Conservation (phyloP, 2,113 vertebrate species). For the Paratilapia polleni region DNA sequence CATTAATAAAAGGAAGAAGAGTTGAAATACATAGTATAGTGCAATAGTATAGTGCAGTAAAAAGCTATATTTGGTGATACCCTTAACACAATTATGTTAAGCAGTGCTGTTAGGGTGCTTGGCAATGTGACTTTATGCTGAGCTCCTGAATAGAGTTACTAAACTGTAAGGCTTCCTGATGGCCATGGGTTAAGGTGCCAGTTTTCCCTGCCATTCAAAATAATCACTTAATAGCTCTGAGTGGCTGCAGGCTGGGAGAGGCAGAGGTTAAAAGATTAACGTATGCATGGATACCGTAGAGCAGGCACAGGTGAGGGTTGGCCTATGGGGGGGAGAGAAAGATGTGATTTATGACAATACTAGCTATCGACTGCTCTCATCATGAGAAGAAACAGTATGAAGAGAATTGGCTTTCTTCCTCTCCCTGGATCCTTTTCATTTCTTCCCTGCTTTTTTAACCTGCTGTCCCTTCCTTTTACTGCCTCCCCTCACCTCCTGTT, state of each 20-base stretch:
- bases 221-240: constrained; percentile 64
- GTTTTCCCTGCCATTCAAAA: constrained; percentile 39
- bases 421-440: background rate
- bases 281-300: constrained; percentile 30
- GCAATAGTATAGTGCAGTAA: background rate
- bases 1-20: background rate
- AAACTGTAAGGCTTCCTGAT: constrained; percentile 10
- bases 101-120: background rate
- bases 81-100: background rate
- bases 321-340: background rate
- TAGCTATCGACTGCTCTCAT: constrained; percentile 48
- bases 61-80: background rate
- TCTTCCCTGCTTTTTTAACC: constrained; percentile 24
- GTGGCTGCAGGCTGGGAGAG: constrained; percentile 46
- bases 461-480: constrained; percentile 36
- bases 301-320: constrained; percentile 54
- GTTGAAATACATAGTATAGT: background rate
- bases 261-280: constrained; percentile 75
- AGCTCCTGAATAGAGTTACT: constrained; percentile 17
- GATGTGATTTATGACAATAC: constrained; percentile 64
- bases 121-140: constrained; percentile 14
- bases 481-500: constrained; percentile 44
- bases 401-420: constrained; percentile 7
- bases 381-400: constrained; percentile 15
- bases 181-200: constrained; percentile 18